Percentiles rank a stretch among this genome's conserved stretches.
phyloP scores from a whole-genome alignment of 1,140 invertebrate genomes.

The Calliphora vicina region DNA sequence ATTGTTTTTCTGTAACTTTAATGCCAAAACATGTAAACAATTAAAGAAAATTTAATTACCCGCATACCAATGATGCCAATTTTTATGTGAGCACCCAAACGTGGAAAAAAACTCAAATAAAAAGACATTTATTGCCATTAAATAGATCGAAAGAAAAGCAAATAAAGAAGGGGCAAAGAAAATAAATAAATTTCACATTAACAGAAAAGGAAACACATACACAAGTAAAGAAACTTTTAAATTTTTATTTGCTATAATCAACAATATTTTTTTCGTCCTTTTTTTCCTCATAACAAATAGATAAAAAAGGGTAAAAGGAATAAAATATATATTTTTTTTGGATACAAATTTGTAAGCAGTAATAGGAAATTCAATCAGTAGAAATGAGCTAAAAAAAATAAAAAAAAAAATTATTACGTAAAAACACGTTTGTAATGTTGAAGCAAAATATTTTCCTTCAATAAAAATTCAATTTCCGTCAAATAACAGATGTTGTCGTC shows the following conservation, averaged over 20 bases:
- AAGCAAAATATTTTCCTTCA: conserved; percentile 9
- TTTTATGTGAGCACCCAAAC: background rate
- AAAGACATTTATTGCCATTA: conserved; percentile 1
- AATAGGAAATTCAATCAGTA: conserved; percentile 27
- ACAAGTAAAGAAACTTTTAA: background rate
- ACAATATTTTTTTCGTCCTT: background rate
- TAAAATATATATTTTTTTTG: background rate
- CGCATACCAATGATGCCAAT: conserved; percentile 22
- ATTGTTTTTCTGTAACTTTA: background rate
- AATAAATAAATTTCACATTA: background rate
- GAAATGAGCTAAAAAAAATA: background rate
- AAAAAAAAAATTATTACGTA: background rate
- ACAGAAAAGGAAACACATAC: background rate
- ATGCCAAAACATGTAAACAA: conserved; percentile 27
- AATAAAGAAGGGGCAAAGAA: background rate
- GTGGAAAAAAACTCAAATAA: background rate
- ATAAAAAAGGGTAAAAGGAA: conserved; percentile 7
- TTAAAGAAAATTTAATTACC: conserved; percentile 28
- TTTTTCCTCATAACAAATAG: background rate
- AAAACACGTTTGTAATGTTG: background rate
- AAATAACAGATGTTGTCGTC: conserved; percentile 2
- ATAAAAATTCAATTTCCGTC: conserved; percentile 30
- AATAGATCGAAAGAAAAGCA: background rate
- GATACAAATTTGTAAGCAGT: background rate
- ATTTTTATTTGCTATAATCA: conserved; percentile 11